Percentiles rank a stretch among this genome's conserved stretches.
Conservation (phyloP, 2,113 vertebrate genomes). For the Entosphenus tridentatus region DNA sequence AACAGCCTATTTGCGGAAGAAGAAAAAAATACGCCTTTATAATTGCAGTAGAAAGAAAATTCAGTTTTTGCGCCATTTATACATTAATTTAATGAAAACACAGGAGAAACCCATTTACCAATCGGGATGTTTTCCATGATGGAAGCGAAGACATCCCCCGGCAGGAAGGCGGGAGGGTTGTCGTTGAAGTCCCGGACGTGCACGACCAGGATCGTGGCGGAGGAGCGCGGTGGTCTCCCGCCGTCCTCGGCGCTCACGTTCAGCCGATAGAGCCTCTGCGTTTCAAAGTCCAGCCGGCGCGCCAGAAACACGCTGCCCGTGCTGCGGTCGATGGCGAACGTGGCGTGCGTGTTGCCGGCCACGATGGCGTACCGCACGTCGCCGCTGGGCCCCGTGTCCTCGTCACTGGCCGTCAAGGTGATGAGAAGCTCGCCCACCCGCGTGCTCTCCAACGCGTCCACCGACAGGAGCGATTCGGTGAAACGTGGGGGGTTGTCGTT, state of each 20-base stretch:
- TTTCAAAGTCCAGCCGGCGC: conserved; percentile 78
- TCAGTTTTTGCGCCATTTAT: too few species aligned
- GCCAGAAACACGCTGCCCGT: conserved; percentile 80
- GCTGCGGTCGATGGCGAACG: conserved; percentile 82
- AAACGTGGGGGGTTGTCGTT: conserved; percentile 84
- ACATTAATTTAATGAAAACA: too few species aligned
- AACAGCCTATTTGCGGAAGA: too few species aligned
- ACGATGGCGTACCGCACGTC: conserved; percentile 75
- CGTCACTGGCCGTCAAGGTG: conserved; percentile 66
- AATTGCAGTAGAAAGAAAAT: too few species aligned
- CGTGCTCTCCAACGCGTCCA: conserved; percentile 86
- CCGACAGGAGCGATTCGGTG: conserved; percentile 44
- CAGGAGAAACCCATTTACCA: conserved; percentile 22
- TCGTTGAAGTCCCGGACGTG: conserved; percentile 85
- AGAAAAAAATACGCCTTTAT: too few species aligned
- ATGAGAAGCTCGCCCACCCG: conserved; percentile 75
- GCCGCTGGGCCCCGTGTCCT: conserved; percentile 65
- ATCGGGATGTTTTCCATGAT: conserved; percentile 70
- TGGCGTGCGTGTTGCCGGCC: conserved; percentile 67
- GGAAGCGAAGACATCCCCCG: conserved; percentile 78
- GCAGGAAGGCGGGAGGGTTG: conserved; percentile 63
- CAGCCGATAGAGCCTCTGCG: conserved; percentile 61
- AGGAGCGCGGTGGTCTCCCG: conserved; percentile 53
- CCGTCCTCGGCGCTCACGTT: conserved; percentile 77
- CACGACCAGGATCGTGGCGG: conserved; percentile 64